Conservation (phyloP, 2,888 invertebrate genomes). For the Hyppa rectilinea region DNA sequence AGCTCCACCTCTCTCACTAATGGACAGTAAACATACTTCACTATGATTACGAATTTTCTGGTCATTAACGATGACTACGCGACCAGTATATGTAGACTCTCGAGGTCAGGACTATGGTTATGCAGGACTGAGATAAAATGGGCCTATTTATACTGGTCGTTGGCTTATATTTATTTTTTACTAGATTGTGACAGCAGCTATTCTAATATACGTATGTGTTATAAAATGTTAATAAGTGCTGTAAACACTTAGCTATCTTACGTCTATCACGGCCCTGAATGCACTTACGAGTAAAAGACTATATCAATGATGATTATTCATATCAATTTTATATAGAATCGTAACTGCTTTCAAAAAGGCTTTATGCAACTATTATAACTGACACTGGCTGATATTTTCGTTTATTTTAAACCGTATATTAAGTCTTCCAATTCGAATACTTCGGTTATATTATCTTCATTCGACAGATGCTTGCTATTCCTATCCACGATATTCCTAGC, state of each 20-base stretch:
- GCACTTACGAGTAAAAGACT: conserved; percentile 74
- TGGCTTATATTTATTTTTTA: conserved; percentile 62
- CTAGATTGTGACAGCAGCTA: conserved; percentile 75
- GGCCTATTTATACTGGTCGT: conserved; percentile 66
- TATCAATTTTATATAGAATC: conserved; percentile 61
- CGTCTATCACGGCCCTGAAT: conserved; percentile 86
- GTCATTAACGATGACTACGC: conserved; percentile 69
- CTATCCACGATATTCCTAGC: conserved; percentile 27
- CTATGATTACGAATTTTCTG: conserved; percentile 73
- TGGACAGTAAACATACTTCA: conserved; percentile 77
- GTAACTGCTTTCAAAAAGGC: conserved; percentile 68
- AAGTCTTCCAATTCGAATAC: conserved; percentile 61
- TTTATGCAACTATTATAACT: conserved; percentile 59
- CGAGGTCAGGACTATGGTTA: conserved; percentile 49
- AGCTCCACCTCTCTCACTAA: conserved; percentile 71
- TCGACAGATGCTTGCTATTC: conserved; percentile 39
- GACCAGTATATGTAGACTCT: conserved; percentile 64
- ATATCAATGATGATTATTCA: conserved; percentile 68
- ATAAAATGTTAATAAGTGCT: conserved; percentile 81
- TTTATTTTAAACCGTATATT: conserved; percentile 45
- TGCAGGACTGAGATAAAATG: conserved; percentile 53
- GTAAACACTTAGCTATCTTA: conserved; percentile 82
- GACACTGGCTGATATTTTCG: conserved; percentile 47
- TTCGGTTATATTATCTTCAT: conserved; percentile 34
- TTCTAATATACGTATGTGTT: conserved; percentile 76